These are phyloP conservation scores for Noctua janthina DNA, from an alignment of 2,888 invertebrate species.

Conservation along the genomic window DNA sequence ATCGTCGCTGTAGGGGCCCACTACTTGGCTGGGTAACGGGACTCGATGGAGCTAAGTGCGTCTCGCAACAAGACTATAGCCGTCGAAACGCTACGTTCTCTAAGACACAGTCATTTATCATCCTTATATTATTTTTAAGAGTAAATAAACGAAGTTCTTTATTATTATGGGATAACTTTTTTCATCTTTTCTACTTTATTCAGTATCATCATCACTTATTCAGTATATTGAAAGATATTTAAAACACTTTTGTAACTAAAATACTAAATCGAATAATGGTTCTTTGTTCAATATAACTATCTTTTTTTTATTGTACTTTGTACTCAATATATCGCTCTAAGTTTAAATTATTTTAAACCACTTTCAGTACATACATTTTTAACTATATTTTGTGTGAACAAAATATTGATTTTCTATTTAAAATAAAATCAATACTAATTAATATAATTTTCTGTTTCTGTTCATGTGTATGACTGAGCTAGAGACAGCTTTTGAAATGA, in stretches of 20 bases:
- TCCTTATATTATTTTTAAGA: constrained; percentile 63
- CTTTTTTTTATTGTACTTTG: constrained; percentile 28
- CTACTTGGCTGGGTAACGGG: background rate
- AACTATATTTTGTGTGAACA: constrained; percentile 4
- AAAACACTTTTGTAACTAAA: constrained; percentile 46
- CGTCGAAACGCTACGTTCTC: constrained; percentile 21
- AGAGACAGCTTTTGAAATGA: constrained; percentile 36
- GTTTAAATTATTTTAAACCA: constrained; percentile 29
- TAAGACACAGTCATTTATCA: constrained; percentile 36
- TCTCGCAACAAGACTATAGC: constrained; percentile 6
- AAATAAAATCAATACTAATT: constrained; percentile 29
- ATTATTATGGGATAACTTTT: constrained; percentile 59
- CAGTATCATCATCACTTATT: constrained; percentile 42
- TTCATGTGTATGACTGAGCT: constrained; percentile 35
- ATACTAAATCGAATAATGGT: constrained; percentile 34
- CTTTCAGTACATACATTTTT: constrained; percentile 10
- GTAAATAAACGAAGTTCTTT: constrained; percentile 63
- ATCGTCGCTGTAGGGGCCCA: constrained; percentile 6
- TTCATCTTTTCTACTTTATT: constrained; percentile 65
- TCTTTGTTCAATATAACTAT: constrained; percentile 36
- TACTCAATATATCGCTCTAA: constrained; percentile 23
- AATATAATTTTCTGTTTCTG: constrained; percentile 7
- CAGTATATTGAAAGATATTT: constrained; percentile 49
- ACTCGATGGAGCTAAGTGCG: constrained; percentile 15
- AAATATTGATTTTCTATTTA: constrained; percentile 44